phyloP scores from a whole-genome alignment of 1,140 invertebrate genomes.

The Drosophila subobscura region DNA sequence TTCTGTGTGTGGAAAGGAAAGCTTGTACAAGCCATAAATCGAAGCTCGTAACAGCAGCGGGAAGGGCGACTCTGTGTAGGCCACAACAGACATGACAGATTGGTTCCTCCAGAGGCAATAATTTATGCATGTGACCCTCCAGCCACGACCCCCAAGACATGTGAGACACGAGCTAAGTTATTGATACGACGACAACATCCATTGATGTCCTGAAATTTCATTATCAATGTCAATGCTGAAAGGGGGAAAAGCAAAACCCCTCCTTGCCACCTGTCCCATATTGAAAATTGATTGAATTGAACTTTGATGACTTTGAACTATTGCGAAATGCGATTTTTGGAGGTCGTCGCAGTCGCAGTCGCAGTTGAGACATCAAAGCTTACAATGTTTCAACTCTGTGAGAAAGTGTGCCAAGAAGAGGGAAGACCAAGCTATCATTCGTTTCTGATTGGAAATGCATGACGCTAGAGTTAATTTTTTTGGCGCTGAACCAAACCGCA shows the following conservation, averaged over 20 bases:
- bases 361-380: slow-evolving; percentile 60
- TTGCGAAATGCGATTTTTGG: slow-evolving; percentile 23
- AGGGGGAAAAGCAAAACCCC: neutral
- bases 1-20: slow-evolving; percentile 1
- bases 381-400: slow-evolving; percentile 43
- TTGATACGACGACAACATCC: slow-evolving; percentile 52
- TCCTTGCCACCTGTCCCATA: slow-evolving; percentile 34
- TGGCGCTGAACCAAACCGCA: slow-evolving; percentile 46
- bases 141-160: neutral
- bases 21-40: slow-evolving; percentile 9
- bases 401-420: slow-evolving; percentile 27
- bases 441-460: slow-evolving; percentile 37
- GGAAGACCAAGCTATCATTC: neutral
- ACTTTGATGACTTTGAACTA: slow-evolving; percentile 78
- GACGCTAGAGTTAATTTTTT: slow-evolving; percentile 6
- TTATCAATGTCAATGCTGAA: slow-evolving; percentile 74
- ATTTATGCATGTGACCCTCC: slow-evolving; percentile 56
- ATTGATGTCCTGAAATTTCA: slow-evolving; percentile 65
- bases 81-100: slow-evolving; percentile 55
- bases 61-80: slow-evolving; percentile 19
- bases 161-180: slow-evolving; percentile 43
- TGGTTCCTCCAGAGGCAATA: slow-evolving; percentile 24
- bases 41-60: slow-evolving; percentile 3
- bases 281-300: slow-evolving; percentile 80
- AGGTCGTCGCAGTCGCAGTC: neutral